Evolutionary conservation across 2,797 vertebrate species (phyloP), one percentile per base, ranked within the genome.

Genomic region (Vespertilio murinus): DNA sequence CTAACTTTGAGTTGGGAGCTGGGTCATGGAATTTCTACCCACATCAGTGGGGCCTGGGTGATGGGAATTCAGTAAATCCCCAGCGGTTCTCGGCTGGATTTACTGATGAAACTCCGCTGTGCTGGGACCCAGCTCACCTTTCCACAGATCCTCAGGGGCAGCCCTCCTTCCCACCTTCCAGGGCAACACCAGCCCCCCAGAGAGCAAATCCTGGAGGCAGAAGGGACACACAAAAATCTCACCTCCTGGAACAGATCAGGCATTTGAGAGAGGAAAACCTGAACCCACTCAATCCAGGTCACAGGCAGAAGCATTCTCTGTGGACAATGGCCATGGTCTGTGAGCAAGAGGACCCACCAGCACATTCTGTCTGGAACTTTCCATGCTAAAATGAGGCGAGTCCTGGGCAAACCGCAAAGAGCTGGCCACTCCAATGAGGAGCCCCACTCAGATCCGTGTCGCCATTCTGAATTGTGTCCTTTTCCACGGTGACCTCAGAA

Each of bases 1-100:
- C 28, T 14, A 22, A n/a, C 22, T 5, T 28, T 65, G 12, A 28
- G 61, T 13, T 23, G 52, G 2, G 6, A 73, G 61, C 45, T 45
- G 59, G 8, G 12, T 65, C 80, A 49, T 85, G 38, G 38, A 20
- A 74, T 71, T 69, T 56, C 61, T 40, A 65, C 18, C 4, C 16
- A 12, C 5, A 10, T 20, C 81, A 14, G 4, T 2, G 23, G 33
- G 67, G 23, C 16, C 38, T 8, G 9, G 0, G 8, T 22, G 5
- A 30, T 1, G 7, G 73, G 38, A 67, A 64, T 22, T 17, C 2
- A 4, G 35, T 18, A n/a, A n/a, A 22, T 18, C 40, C 5, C 12
- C 0, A 0, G 14, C n/a, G 2, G 1, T 65, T n/a, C 35, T 4
- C 12, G 4, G 45, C 23, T 33, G 14, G 35, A 49, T 78, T 33